Conservation (phyloP, 2,113 vertebrate species). For the Microcebus tavaratra region DNA sequence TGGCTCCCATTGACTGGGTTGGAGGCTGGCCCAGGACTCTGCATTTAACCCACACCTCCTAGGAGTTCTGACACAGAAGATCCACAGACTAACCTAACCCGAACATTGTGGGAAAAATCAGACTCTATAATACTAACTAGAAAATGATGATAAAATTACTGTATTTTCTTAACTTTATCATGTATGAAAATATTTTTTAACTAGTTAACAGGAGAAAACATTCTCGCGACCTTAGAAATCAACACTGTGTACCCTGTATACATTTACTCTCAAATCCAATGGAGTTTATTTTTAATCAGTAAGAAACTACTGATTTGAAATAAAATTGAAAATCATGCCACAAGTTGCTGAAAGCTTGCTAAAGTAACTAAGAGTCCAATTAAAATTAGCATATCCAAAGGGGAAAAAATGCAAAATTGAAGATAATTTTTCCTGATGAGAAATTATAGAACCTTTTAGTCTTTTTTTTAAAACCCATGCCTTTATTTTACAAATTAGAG, state of each 20-base stretch:
- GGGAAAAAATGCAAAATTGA: background rate
- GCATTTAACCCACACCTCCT: too few species aligned
- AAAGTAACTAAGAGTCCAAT: background rate
- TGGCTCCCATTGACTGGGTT: accelerated
- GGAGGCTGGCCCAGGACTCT: background rate
- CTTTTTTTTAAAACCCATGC: background rate
- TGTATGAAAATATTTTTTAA: background rate
- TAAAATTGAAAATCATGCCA: background rate
- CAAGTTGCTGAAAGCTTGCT: background rate
- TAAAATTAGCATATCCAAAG: background rate
- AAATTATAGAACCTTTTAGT: background rate
- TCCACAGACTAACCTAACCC: too few species aligned
- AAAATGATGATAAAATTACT: background rate
- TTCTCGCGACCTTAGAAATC: background rate
- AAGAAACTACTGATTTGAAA: background rate
- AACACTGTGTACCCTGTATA: background rate
- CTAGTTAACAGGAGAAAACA: background rate
- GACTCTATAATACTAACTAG: background rate
- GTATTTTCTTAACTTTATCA: background rate
- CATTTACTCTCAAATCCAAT: background rate
- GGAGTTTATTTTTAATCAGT: background rate
- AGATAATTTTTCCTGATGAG: background rate
- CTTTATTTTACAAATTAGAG: background rate
- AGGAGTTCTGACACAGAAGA: accelerated
- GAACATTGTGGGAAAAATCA: accelerated